A percentile compares a stretch with the other conserved stretches of the same genome.
Evolutionary conservation across 2,113 vertebrate genomes (phyloP).

Genomic region (Zosterops pallidus): DNA sequence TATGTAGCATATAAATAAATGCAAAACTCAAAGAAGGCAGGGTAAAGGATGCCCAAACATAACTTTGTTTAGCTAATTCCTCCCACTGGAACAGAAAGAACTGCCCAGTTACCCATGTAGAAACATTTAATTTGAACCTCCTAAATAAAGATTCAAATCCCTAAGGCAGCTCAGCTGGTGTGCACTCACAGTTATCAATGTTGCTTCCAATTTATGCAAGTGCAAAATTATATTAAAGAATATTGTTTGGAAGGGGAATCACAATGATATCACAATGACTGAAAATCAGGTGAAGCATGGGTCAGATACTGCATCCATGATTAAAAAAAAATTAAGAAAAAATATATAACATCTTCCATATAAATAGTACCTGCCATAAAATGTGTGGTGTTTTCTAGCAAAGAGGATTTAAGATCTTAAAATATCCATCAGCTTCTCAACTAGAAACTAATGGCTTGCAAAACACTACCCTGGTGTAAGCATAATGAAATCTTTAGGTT

Average conservation of each 20-base stretch:
- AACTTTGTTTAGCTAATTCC: neutral
- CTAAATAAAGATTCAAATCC: neutral
- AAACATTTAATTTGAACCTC: neutral
- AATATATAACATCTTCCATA: neutral
- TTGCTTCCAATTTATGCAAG: neutral
- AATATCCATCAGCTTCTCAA: conserved; percentile 60
- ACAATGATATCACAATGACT: neutral
- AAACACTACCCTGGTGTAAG: conserved; percentile 52
- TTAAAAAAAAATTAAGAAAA: neutral
- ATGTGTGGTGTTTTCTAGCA: conserved; percentile 37
- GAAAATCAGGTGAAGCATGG: neutral
- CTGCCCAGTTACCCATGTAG: neutral
- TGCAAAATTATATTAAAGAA: neutral
- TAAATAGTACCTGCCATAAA: neutral
- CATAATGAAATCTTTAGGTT: conserved; percentile 69
- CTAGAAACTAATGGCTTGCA: conserved; percentile 69
- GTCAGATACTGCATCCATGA: neutral
- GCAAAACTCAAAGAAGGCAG: neutral
- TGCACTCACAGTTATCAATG: neutral
- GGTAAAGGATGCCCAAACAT: neutral
- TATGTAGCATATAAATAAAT: neutral
- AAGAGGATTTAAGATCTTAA: conserved; percentile 57
- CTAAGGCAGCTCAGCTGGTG: neutral
- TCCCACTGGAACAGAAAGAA: neutral
- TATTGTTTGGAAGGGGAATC: neutral